Evolutionary conservation across 2,888 invertebrate species (phyloP), one percentile per base, ranked within the genome.

Genomic region (Rhogogaster chlorosoma): DNA sequence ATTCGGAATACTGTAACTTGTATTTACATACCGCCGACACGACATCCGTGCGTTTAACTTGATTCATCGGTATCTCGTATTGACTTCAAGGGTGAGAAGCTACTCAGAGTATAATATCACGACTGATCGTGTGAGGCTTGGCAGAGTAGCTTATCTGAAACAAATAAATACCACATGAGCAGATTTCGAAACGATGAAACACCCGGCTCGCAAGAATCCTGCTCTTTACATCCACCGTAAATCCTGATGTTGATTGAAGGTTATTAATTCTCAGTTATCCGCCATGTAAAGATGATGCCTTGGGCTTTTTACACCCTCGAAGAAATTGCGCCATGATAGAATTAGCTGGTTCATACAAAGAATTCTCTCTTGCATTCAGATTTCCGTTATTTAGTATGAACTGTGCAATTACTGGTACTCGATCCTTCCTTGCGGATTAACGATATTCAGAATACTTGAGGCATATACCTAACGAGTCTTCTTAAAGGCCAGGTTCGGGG

Each of bases 31-130:
- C 15, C 22, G 38, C 26, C 57, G 36, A 57, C 38, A 80, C 57
- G 61, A 80, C 61, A 80, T 61, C 80, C 80, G n/a, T 80, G 80
- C 80, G 80, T 36, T 61, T 38, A 38, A 61, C 61, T 80, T 80
- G 80, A 80, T 61, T 57, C 61, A 80, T 80, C 80, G 80, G 57
- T 61, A 80, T 80, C 36, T 80, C 61, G 49, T 61, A 32, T 61
- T 15, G 1, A 38, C 61, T 80, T 80, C 80, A 80, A 80, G 80
- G 80, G 80, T 80, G 80, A 80, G 80, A 80, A 80, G 57, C 57
- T 80, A 36, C 36, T 36, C n/a, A 32, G 78, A 49, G 36, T 38
- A 38, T 22, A 22, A 22, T 57, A 22, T 36, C 22, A 38, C 45
- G 36, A 80, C 22, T 80, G 36, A 80, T 80, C 61, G 22, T 49